These are phyloP conservation scores for Aleiodes leptofemur DNA, from an alignment of 2,888 invertebrate species.

Conservation along the genomic window DNA sequence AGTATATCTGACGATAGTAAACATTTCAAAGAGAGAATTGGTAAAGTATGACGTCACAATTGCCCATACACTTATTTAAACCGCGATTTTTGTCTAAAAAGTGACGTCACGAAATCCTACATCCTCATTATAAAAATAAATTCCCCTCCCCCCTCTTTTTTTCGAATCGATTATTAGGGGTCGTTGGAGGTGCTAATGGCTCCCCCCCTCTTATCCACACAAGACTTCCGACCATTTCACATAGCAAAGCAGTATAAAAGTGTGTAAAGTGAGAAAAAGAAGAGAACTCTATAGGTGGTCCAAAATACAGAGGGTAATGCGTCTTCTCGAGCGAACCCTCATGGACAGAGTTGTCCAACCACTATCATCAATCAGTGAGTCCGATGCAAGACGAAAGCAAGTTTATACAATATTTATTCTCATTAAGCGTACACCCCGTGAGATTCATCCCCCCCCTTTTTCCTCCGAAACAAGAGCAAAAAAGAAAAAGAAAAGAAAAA, in stretches of 20 bases:
- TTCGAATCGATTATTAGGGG: conserved; percentile 52
- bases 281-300: conserved; percentile 62
- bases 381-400: conserved; percentile 64
- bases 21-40: too few species aligned
- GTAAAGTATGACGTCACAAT: too few species aligned
- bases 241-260: conserved; percentile 26
- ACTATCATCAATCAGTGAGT: conserved; percentile 71
- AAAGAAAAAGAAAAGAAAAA: not conserved
- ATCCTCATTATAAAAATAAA: not conserved
- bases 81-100: too few species aligned
- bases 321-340: conserved; percentile 68
- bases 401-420: conserved; percentile 75
- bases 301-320: conserved; percentile 67
- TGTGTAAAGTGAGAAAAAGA: conserved; percentile 23
- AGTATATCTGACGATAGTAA: too few species aligned
- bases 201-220: not conserved
- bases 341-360: conserved; percentile 61
- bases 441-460: too few species aligned
- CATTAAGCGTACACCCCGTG: conserved; percentile 65
- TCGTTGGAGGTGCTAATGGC: conserved; percentile 51
- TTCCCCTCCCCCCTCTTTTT: not conserved
- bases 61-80: too few species aligned
- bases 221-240: conserved; percentile 35
- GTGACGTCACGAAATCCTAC: too few species aligned
- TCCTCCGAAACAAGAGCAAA: not conserved